These are phyloP conservation scores for Drosophila pseudoobscura DNA, from an alignment of 1,140 invertebrate genomes.

Conservation along the genomic window DNA sequence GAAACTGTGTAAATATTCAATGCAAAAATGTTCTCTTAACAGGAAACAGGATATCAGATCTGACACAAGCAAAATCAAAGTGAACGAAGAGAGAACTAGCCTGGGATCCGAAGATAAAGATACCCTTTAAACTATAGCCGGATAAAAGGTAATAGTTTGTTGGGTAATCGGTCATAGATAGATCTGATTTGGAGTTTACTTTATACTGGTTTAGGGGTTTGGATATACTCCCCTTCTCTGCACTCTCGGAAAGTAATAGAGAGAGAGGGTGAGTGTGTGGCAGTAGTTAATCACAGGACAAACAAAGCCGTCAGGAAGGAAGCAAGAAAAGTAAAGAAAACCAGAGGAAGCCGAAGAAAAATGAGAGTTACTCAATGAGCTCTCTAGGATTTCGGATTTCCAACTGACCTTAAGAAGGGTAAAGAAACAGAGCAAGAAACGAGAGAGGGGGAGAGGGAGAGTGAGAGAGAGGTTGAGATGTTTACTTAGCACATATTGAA, in stretches of 20 bases:
- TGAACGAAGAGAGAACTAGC: too few species aligned
- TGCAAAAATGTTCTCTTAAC: conserved; percentile 8
- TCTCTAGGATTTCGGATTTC: conserved; percentile 11
- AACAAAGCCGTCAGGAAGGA: conserved; percentile 51
- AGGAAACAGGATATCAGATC: conserved; percentile 31
- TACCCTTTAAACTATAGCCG: too few species aligned
- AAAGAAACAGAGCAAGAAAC: conserved; percentile 2
- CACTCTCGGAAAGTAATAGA: too few species aligned
- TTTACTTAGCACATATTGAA: conserved; percentile 50
- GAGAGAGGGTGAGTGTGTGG: conserved; percentile 15
- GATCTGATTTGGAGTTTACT: too few species aligned
- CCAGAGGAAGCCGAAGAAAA: conserved; percentile 27
- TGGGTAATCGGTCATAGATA: too few species aligned
- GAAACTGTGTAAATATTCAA: conserved; percentile 38
- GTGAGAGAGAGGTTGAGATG: conserved; percentile 2
- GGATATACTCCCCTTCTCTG: too few species aligned
- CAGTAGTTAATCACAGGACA: conserved; percentile 72
- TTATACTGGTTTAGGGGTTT: too few species aligned
- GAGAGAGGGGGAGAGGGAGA: not conserved
- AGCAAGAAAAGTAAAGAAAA: conserved; percentile 40
- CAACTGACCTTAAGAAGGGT: conserved; percentile 27
- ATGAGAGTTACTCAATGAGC: conserved; percentile 28
- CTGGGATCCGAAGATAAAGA: too few species aligned
- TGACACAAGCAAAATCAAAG: not conserved
- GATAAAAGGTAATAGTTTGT: too few species aligned